Base-by-base conservation (phyloP, 1,140 invertebrate genomes). In the Glossosoma conforme region DNA sequence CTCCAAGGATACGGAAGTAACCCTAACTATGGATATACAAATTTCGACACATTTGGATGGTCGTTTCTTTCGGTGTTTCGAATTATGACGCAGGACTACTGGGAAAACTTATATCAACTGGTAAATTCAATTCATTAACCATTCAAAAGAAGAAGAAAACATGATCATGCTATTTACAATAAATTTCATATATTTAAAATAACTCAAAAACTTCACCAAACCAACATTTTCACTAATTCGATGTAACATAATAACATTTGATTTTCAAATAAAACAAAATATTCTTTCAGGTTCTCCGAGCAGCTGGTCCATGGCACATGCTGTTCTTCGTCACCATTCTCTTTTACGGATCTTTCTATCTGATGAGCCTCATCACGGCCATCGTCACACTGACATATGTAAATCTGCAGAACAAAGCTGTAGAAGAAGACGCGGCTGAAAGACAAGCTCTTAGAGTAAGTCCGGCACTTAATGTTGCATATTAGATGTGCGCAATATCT, bases 311-410 rank as follows among this genome's bases (percentile, higher is more conserved):
- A 37, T 94, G 90, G 89, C 93, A 98, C 74, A 93, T 97, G 80
- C 72, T 96, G 60, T 98, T 97, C 78, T 98, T 98, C 79, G 91
- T 97, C 63, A 88, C 97, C 49, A 96, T 97, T 68, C 97, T 98
- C 72, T 96, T 98, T 76, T 80, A 98, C 65, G 94, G 95, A 60
- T 98, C 95, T 40, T 98, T 97, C 78, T 98, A 98, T 79, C 85
- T 98, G 62, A 92, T 98, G 56, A 98, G 98, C 76, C 86, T 98
- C 76, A 98, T 98, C 69, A 87, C 98, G 77, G 95, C 96, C 69
- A 98, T 98, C 76, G 96, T 98, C 69, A 94, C 95, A 60, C 97
- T 98, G 94, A 97, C 93, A 13, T 98, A 98, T 74, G 93, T 98
- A 69, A 94, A 98, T 69, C 81, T 97, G 68, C 93, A 97, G 74